Base-by-base conservation (phyloP, 92 coral and sea anemone species). In the Siderastrea radians region DNA sequence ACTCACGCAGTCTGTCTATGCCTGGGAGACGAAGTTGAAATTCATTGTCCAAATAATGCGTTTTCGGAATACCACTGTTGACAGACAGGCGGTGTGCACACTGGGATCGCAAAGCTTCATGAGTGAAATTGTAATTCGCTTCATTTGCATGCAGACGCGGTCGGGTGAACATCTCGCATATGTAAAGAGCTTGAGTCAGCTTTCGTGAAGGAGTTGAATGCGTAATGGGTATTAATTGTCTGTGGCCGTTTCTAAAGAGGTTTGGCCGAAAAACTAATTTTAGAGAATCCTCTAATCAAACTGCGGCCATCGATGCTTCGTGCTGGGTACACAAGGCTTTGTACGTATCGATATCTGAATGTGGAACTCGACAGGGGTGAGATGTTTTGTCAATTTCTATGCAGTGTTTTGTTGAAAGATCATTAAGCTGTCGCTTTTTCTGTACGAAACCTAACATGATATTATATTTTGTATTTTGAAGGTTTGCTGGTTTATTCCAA, bases 241-340 rank as follows among this genome's bases (percentile, higher is more conserved):
- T 92, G 26, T 80, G 75, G 51, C 90, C 90, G 14, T 92, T 61
- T 63, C 65, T 92, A 12, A 74, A 77, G 47, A 84, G 66, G 43
- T 78, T 48, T 58, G n/a, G 83, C 53, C 75, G 67, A 69, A 78
- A 74, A 19, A 53, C 74, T 3, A 64, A 75, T 50, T 53, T 88
- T n/a, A 60, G 75, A 16, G 79, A 85, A 16, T 83, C 82, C 63
- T 69, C 78, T 16, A 81, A 85, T 6, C 68, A 87, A 82, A 77
- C 80, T 12, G 90, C 87, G 7, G 92, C 90, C n/a, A 81, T 88
- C 1, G 92, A 92, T 66, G 95, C 88, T 4, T 83, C 92, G 61
- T 88, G 92, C 58, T 92, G 95, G 95, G 53, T 92, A 3, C 95
- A 92, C 69, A 92, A 88, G 79, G 89, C 57, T 52, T 84, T 88